Percentiles rank a stretch among this genome's conserved stretches.
phyloP scores from a whole-genome alignment of 2,113 vertebrate genomes.

The Chitala chitala region DNA sequence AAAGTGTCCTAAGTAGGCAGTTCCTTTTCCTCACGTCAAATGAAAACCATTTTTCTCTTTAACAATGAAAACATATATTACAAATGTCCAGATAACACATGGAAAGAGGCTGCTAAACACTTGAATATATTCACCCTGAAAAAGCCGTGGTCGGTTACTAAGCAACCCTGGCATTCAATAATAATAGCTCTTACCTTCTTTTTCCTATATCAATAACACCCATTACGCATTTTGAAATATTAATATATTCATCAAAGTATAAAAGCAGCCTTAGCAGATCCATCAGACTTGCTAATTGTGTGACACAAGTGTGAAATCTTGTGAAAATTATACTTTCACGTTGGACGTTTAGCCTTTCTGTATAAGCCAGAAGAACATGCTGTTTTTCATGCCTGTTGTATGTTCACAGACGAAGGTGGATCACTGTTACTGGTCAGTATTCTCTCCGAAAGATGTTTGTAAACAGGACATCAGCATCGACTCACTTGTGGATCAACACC shows the following conservation, averaged over 20 bases:
- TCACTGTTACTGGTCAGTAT: background rate
- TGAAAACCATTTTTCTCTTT: background rate
- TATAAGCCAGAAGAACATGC: constrained; percentile 30
- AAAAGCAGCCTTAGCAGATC: constrained; percentile 54
- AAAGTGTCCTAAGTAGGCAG: too few species aligned
- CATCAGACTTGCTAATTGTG: constrained; percentile 46
- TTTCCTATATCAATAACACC: constrained; percentile 49
- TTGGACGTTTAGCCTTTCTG: constrained; percentile 32
- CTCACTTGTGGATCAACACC: background rate
- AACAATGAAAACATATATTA: background rate
- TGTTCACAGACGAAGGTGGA: background rate
- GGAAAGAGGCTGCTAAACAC: constrained; percentile 1
- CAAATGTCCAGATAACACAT: background rate
- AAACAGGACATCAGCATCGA: background rate
- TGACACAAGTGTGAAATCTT: constrained; percentile 23
- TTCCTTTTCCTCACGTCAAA: too few species aligned
- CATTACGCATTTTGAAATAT: constrained; percentile 56
- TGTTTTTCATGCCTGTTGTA: constrained; percentile 44
- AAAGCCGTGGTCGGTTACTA: constrained; percentile 50
- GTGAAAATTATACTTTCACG: constrained; percentile 41
- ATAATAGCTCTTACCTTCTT: constrained; percentile 50
- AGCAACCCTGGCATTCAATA: constrained; percentile 62
- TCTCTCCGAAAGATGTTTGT: background rate
- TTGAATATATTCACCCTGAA: constrained; percentile 28
- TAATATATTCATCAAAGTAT: constrained; percentile 62